A percentile compares a stretch with the other conserved stretches of the same genome.
These are phyloP conservation scores for Amphipyra berbera DNA, from an alignment of 2,888 invertebrate species.

Conservation along the genomic window DNA sequence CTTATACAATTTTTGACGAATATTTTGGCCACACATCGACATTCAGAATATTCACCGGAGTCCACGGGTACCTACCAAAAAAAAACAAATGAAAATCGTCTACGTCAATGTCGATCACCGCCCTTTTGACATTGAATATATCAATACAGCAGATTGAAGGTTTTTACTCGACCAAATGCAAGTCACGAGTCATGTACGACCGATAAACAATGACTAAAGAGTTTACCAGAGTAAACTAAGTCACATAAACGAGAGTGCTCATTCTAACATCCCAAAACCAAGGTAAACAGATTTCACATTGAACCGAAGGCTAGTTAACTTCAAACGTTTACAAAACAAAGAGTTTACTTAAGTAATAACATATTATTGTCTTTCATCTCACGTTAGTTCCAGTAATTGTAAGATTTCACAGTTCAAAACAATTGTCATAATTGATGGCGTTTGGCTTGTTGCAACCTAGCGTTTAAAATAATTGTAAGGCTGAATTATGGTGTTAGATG, in stretches of 20 bases:
- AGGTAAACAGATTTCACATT: conserved; percentile 24
- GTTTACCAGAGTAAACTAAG: no score
- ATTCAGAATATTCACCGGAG: no score
- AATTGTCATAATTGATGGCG: conserved; percentile 1
- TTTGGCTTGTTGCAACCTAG: neutral
- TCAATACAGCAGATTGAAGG: neutral
- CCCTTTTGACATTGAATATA: neutral
- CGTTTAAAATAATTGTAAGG: conserved; percentile 11
- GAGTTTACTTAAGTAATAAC: conserved; percentile 7
- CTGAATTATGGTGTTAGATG: neutral
- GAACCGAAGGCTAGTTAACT: conserved; percentile 6
- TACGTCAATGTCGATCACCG: neutral
- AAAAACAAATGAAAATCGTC: no score
- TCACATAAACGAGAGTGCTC: conserved; percentile 7
- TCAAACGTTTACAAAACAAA: conserved; percentile 5
- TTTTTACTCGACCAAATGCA: neutral
- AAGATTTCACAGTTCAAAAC: conserved; percentile 7
- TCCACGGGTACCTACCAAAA: no score
- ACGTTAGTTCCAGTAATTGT: neutral
- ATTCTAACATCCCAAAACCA: conserved; percentile 12
- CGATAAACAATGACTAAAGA: neutral
- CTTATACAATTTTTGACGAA: no score
- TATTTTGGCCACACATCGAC: no score
- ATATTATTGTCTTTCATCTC: neutral
- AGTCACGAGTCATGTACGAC: neutral